Conservation (phyloP, 2,888 invertebrate species). For the Anthophora plumipes region DNA sequence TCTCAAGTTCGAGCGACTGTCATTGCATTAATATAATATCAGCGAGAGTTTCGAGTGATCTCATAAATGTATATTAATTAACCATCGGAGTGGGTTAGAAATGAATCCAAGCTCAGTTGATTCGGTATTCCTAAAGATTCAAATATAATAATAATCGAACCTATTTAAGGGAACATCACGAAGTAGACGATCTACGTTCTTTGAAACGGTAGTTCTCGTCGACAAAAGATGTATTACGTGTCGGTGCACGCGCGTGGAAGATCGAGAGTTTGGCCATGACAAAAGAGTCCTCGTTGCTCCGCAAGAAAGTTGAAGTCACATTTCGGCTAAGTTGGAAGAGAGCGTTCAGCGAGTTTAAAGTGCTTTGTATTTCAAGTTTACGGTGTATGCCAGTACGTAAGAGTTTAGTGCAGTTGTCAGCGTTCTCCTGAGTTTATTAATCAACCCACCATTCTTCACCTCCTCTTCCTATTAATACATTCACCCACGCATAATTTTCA, state of each 20-base stretch:
- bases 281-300: background rate
- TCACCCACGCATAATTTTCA: background rate
- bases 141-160: background rate
- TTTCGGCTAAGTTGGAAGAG: background rate
- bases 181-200: background rate
- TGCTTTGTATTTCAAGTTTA: background rate
- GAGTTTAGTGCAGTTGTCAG: background rate
- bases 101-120: no score
- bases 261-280: background rate
- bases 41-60: no score
- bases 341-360: conserved; percentile 4
- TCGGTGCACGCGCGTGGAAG: background rate
- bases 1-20: no score
- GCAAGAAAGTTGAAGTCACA: background rate
- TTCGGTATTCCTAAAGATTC: no score
- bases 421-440: background rate
- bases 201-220: background rate
- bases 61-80: no score
- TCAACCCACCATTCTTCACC: no score
- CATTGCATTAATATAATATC: no score
- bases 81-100: no score
- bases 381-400: background rate
- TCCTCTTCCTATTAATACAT: background rate
- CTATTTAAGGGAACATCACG: no score
- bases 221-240: background rate